Evolutionary conservation across 2,113 vertebrate species (phyloP), one percentile per base, ranked within the genome.

Genomic region (Ictalurus furcatus): DNA sequence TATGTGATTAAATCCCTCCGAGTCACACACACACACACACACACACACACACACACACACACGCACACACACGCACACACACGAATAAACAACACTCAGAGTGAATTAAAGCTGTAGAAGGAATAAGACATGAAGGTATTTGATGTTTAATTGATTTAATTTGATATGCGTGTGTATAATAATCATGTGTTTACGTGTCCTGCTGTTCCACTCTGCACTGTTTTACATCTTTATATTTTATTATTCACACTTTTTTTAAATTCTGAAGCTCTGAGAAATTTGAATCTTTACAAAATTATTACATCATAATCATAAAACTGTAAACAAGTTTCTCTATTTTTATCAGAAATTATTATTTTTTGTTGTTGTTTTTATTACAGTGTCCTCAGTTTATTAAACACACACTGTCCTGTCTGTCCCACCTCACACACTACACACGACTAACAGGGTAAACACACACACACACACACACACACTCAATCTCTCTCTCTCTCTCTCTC

Each of bases 261-360:
- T 44, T 23, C 12, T 28, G 5, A 79, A 86, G 79, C 92, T 89
- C 87, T 80, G 34, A 67, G 30, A 88, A 92, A 89, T 85, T 91
- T 74, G 79, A 83, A 84, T 81, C 88, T 83, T 56, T 34, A 13
- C 34, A 56, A 58, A 85, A 83, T 83, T 58, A 37, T 83, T 58
- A 37, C 40, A 85, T 85, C 83, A n/a, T 23, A 19, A 65, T 84
- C 23, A 65, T 44, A 84, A 14, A 84, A 14, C 21, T 84, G 82
- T 84, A 63, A 40, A 82, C 17, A 12, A 83, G 56, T 17, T 59
- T 37, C 34, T 61, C 56, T 61, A 61, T 37, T 83, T 34, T 69
- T 34, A 83, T 59, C 34, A 6, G 21, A 63, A 84, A 61, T 83
- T 56, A 63, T 40, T 34, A 40, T 30, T 58, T 82, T 59, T n/a